Conservation (phyloP, 2,797 vertebrate genomes). For the Brachyrhaphis roseni region DNA sequence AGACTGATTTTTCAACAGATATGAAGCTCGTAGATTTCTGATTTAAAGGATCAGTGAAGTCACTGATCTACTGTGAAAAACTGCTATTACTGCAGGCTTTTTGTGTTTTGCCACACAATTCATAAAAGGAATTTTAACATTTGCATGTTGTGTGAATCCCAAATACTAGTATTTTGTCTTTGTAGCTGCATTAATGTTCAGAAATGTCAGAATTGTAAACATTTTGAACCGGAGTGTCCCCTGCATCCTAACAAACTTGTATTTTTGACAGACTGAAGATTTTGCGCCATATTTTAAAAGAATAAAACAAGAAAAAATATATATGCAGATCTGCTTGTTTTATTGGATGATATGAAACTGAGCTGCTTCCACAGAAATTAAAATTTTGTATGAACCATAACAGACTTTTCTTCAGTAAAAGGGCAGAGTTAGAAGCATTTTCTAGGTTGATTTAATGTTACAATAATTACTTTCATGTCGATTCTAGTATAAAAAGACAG, state of each 20-base stretch:
- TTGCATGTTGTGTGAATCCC: not conserved
- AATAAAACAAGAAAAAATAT: not conserved
- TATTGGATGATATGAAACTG: not conserved
- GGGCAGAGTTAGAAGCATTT: not conserved
- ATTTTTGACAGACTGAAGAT: not conserved
- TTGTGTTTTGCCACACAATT: no score
- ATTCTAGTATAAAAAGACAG: no score
- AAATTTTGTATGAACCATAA: not conserved
- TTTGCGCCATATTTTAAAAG: constrained; percentile 12
- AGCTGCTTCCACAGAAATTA: not conserved
- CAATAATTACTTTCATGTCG: not conserved
- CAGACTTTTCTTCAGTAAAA: not conserved
- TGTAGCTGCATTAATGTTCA: constrained; percentile 9
- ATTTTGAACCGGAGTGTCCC: not conserved
- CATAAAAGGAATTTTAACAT: not conserved
- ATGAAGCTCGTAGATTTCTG: not conserved
- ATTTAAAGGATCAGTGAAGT: not conserved
- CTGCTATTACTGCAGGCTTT: no score
- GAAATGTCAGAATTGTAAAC: not conserved
- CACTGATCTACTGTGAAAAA: not conserved
- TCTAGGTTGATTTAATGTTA: not conserved
- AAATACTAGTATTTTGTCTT: not conserved
- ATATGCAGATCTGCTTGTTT: not conserved
- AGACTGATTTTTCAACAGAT: not conserved
- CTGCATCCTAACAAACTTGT: constrained; percentile 14